Evolutionary conservation across 2,113 vertebrate genomes (phyloP).

Genomic region (Phrynosoma platyrhinos): DNA sequence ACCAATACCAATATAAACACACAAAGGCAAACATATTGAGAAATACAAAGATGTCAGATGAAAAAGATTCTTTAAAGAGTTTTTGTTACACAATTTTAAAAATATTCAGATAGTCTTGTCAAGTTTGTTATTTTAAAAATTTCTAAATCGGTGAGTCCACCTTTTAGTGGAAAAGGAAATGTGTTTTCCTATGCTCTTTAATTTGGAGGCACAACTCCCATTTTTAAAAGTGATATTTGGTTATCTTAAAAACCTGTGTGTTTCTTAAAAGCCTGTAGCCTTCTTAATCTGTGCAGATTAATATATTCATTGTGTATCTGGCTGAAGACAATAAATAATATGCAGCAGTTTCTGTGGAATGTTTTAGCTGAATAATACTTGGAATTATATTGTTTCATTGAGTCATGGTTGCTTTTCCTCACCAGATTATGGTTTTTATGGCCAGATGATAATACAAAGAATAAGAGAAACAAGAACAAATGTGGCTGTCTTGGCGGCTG

Average conservation of each 20-base stretch:
- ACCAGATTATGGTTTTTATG: slow-evolving; percentile 96
- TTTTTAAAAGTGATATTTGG: background rate
- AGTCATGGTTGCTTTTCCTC: slow-evolving; percentile 31
- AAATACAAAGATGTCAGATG: background rate
- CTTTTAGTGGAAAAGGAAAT: background rate
- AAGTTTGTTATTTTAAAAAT: too few species aligned
- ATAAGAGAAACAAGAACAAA: slow-evolving; percentile 89
- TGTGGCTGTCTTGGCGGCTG: slow-evolving; percentile 98
- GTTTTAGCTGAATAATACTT: background rate
- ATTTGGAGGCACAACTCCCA: background rate
- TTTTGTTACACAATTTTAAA: too few species aligned
- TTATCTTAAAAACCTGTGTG: background rate
- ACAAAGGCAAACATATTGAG: too few species aligned
- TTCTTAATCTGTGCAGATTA: background rate
- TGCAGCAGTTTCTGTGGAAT: background rate
- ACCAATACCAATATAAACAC: too few species aligned
- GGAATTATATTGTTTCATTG: background rate
- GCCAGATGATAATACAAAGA: slow-evolving; percentile 89
- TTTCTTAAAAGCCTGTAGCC: background rate
- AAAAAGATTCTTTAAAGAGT: background rate
- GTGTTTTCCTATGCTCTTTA: background rate
- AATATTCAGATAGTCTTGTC: too few species aligned
- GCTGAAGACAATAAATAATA: too few species aligned
- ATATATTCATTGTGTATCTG: background rate
- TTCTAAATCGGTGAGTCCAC: too few species aligned